Evolutionary conservation across 2,888 invertebrate genomes (phyloP), one percentile per base, ranked within the genome.

Genomic region (Parascotia fuliginaria): DNA sequence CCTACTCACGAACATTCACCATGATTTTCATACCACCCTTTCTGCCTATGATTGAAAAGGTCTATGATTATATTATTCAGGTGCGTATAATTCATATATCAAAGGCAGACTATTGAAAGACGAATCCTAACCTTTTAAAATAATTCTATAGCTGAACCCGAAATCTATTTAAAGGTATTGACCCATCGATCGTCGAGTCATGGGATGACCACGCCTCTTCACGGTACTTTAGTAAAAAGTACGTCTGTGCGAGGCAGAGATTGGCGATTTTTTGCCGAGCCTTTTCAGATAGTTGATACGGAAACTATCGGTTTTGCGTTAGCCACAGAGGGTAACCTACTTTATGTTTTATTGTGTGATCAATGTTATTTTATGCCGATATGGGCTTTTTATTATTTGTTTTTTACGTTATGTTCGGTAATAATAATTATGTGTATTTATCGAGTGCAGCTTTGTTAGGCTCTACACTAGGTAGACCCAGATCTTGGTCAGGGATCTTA

Each of bases 211-310:
- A 65, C 80, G 81, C 81, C 79, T 67, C 48, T 81, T 77, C 63
- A 61, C 48, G 75, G 80, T 81, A 61, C 58, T 31, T 15, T 33
- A 39, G 58, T 72, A 77, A 79, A 79, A 80, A 81, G 46, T 48
- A 43, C 40, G 42, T 16, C 27, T 40, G 48, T 11, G 32, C 41
- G 47, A 51, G 42, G 15, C 57, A 47, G 48, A 49, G 45, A 42
- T 12, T 42, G 16, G 38, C 12, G 13, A 22, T 62, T 69, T 73
- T 69, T 66, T 60, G 59, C 54, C 15, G 0, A 28, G 33, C 12
- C 52, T 63, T 55, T 60, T 56, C 54, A 4, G 33, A 34, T 47
- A 31, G 33, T 55, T 55, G 44, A 59, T 65, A 42, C 12, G 51
- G 53, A 45, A 55, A 59, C 49, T 51, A 55, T 56, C 46, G 42